A percentile compares a stretch with the other conserved stretches of the same genome.
phyloP scores from a whole-genome alignment of 2,113 vertebrate species.

The human (Homo sapiens) region GRCh38 chr13:85807001-85807500 shows the following conservation, averaged over 20 bases:
- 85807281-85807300: not conserved
- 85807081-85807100: not conserved
- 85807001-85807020: not conserved
- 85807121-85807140: not conserved
- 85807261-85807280: accelerated
- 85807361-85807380: not conserved
- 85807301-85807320: not conserved
- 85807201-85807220: not conserved
- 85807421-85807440: not conserved
- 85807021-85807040: not conserved
- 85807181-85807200: not conserved
- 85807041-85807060: not conserved
- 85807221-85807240: not conserved
- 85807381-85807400: not conserved
- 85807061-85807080: not conserved
- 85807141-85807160: not conserved
- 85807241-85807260: not conserved
- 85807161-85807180: not conserved
- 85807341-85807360: not conserved
- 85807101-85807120: not conserved
- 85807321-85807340: not conserved
- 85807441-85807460: not conserved
- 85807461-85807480: not conserved
- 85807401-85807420: not conserved
- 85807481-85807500: not conserved